Evolutionary conservation across 2,888 invertebrate species (phyloP), one percentile per base, ranked within the genome.

Genomic region (Agrochola lychnidis): DNA sequence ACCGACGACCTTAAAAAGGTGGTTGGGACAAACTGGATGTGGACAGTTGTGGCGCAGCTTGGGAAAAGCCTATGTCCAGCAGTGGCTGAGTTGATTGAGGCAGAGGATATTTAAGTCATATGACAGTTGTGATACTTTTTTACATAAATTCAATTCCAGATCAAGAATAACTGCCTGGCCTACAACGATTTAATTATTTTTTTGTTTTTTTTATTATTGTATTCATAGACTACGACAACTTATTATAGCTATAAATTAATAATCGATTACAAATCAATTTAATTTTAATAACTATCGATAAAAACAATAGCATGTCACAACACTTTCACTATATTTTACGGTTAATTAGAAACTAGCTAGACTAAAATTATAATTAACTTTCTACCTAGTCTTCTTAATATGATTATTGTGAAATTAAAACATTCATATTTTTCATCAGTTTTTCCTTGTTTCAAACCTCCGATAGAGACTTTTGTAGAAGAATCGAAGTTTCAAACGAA

Each of bases 301-400:
- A 76, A 67, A 48, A 78, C 0, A 62, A 66, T 40, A 3, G n/a
- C n/a, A 42, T 76, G 76, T 71, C 63, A 42, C 76, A 69, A 22
- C 70, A 76, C 81, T 75, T 80, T 81, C 81, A 76, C 63, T 3
- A 64, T 71, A 36, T 62, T 70, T 45, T 16, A 67, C 45, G 67
- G 48, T 64, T 66, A 16, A 75, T 70, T 70, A 64, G 48, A 51
- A 53, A 62, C 19, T 48, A 48, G 1, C 30, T 25, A 45, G 51
- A 61, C 36, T 59, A 36, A 78, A 59, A 42, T 45, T 36, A 22
- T 10, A 22, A 4, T 61, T 12, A 2, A 48, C 70, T 80, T 79
- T 79, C 80, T 79, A 51, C 22, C 7, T n/a, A 25, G 22, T 16
- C 30, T 16, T 16, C 30, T 16, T 62, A 53, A 22, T 67, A 40